Evolutionary conservation across 1,140 invertebrate species (phyloP).

Genomic region (Oppia nitens): DNA sequence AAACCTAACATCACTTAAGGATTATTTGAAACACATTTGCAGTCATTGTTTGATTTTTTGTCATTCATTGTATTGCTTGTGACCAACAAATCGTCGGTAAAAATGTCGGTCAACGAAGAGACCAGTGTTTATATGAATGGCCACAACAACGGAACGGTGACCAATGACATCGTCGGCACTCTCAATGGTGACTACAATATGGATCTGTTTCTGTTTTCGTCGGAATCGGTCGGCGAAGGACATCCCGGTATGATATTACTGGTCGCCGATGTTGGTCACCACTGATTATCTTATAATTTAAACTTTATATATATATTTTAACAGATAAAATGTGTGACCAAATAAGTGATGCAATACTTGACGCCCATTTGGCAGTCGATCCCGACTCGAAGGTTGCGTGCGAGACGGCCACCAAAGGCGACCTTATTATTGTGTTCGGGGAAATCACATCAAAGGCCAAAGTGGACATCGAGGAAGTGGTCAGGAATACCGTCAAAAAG

Average conservation of each 20-base stretch:
- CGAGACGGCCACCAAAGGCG: slow-evolving; percentile 29
- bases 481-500: slow-evolving; percentile 82
- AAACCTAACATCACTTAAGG: too few species aligned
- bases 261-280: background rate
- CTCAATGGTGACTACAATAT: slow-evolving; percentile 16
- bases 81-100: too few species aligned
- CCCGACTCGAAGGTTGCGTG: slow-evolving; percentile 41
- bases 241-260: slow-evolving; percentile 30
- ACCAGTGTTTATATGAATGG: slow-evolving; percentile 8
- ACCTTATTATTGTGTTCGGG: slow-evolving; percentile 44
- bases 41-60: too few species aligned
- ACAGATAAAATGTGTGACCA: slow-evolving; percentile 43
- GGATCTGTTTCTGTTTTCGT: slow-evolving; percentile 43
- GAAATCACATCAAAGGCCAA: slow-evolving; percentile 47
- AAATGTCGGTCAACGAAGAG: slow-evolving; percentile 6
- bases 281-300: background rate
- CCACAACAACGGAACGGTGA: background rate
- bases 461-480: slow-evolving; percentile 91
- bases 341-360: slow-evolving; percentile 41
- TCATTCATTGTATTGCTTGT: too few species aligned
- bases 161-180: background rate
- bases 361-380: slow-evolving; percentile 39
- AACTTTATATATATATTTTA: background rate
- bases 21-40: too few species aligned
- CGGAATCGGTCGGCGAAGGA: slow-evolving; percentile 42